phyloP scores from a whole-genome alignment of 2,113 vertebrate species.

The Cathartes aura region DNA sequence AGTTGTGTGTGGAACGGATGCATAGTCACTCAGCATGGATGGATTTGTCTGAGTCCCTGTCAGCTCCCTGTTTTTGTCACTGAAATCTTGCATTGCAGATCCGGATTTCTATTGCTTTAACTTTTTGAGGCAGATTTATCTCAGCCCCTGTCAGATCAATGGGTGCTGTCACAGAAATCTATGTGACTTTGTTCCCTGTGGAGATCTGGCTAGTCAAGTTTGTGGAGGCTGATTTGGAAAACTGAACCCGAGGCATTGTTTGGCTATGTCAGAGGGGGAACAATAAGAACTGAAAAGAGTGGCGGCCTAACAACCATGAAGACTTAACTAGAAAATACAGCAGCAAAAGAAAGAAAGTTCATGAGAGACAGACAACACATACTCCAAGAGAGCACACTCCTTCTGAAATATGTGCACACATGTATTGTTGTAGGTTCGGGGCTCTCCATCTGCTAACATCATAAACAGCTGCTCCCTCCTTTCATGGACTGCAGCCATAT shows the following conservation, averaged over 20 bases:
- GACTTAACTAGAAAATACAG: not conserved
- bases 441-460: not conserved
- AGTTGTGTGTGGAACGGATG: constrained; percentile 43
- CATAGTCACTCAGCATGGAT: constrained; percentile 52
- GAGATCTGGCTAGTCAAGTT: constrained; percentile 45
- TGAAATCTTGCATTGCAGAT: constrained; percentile 43
- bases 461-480: not conserved
- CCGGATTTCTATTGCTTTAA: constrained; percentile 51
- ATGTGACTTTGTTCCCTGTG: constrained; percentile 54
- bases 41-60: constrained; percentile 67
- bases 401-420: rapidly evolving
- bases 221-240: constrained; percentile 23
- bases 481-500: not conserved
- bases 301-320: not conserved
- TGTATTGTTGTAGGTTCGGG: not conserved
- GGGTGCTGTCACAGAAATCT: constrained; percentile 57
- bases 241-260: not conserved
- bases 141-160: constrained; percentile 61
- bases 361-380: not conserved
- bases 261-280: not conserved
- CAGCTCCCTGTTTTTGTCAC: constrained; percentile 55
- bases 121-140: constrained; percentile 62
- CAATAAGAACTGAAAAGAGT: not conserved
- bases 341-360: not conserved
- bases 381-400: not conserved